Conservation (phyloP, 1,140 invertebrate genomes). For the Ceratosolen fusciceps region DNA sequence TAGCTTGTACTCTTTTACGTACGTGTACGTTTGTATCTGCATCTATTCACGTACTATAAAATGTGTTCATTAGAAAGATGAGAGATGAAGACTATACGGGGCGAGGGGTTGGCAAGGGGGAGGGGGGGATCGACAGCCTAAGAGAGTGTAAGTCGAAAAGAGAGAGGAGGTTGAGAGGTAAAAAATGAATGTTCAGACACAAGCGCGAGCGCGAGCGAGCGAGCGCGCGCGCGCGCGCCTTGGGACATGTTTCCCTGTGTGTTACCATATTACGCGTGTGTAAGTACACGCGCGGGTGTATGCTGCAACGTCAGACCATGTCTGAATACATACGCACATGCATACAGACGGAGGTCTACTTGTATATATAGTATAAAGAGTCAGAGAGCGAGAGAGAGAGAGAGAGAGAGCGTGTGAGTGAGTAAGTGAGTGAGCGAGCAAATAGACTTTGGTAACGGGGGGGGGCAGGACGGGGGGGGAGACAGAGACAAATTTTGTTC, state of each 20-base stretch:
- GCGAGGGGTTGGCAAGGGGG: neutral
- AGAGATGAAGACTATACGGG: slow-evolving; percentile 8
- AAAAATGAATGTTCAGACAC: neutral
- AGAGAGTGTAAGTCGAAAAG: neutral
- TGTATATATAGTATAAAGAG: too few relatives aligned
- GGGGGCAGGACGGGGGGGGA: neutral
- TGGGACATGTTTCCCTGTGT: neutral
- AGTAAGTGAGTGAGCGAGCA: neutral
- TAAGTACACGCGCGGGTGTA: slow-evolving; percentile 11
- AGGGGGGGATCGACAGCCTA: neutral
- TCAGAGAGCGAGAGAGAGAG: slow-evolving; percentile 16
- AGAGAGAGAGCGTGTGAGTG: slow-evolving; percentile 1
- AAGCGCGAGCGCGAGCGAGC: neutral
- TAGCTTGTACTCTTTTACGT: too few relatives aligned
- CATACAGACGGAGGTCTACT: too few relatives aligned
- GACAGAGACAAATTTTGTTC: neutral
- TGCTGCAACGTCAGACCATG: neutral
- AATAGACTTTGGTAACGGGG: neutral
- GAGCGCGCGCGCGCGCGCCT: neutral
- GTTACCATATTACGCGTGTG: neutral
- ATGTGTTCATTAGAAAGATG: slow-evolving; percentile 39
- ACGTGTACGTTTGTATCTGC: too few relatives aligned
- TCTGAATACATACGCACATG: neutral
- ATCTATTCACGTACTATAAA: slow-evolving; percentile 14
- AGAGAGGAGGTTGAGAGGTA: slow-evolving; percentile 16